Percentiles rank a stretch among this genome's conserved stretches.
These are phyloP conservation scores for Maccullochella peelii DNA, from an alignment of 2,113 vertebrate genomes.

Conservation along the genomic window DNA sequence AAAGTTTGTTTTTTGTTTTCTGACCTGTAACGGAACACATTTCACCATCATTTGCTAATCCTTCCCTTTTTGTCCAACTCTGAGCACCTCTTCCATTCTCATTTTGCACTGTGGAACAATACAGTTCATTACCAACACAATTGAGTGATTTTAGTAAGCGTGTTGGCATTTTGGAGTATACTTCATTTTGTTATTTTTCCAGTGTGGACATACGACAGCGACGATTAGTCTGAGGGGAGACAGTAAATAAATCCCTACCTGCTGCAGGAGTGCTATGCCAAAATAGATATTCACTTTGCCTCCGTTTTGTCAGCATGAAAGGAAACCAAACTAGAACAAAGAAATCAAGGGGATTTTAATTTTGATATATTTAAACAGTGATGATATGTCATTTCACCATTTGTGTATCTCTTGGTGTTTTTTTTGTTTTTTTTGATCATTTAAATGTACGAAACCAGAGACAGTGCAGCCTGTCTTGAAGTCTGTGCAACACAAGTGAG, in stretches of 20 bases:
- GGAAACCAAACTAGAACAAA: not conserved
- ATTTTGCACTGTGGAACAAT: not conserved
- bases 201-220: not conserved
- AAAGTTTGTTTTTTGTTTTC: not conserved
- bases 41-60: not conserved
- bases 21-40: not conserved
- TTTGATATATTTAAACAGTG: not conserved
- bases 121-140: slow-evolving; percentile 1
- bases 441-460: slow-evolving; percentile 28
- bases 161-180: not conserved
- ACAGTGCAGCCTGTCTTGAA: not conserved
- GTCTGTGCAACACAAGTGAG: slow-evolving; percentile 5
- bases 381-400: not conserved
- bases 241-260: not conserved
- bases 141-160: slow-evolving; percentile 6
- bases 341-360: not conserved
- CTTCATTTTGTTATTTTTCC: not conserved
- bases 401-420: not conserved
- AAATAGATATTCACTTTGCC: not conserved
- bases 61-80: not conserved
- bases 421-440: not conserved
- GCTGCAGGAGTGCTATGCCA: not conserved
- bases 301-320: not conserved
- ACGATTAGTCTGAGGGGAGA: not conserved
- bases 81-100: not conserved